These are phyloP conservation scores for Selene dorsalis DNA, from an alignment of 2,797 vertebrate species.

Conservation along the genomic window DNA sequence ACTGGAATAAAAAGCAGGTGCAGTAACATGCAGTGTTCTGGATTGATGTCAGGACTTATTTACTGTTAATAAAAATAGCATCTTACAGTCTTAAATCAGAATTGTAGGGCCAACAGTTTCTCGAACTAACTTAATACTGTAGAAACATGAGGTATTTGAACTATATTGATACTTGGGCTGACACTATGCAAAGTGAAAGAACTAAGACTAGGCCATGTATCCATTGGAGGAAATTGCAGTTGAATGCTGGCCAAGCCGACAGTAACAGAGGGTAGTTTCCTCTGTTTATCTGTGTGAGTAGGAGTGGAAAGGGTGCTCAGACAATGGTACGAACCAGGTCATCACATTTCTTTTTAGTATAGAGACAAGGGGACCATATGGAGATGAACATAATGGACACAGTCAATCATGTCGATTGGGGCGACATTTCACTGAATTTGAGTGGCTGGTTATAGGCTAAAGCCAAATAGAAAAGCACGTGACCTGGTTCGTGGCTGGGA, in stretches of 20 bases:
- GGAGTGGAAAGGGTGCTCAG: conserved; percentile 72
- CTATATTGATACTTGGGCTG: not conserved
- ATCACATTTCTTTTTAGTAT: conserved; percentile 86
- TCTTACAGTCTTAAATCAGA: not conserved
- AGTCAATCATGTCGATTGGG: conserved; percentile 17
- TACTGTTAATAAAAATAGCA: not conserved
- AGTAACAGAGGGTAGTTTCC: conserved; percentile 51
- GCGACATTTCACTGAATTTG: conserved; percentile 35
- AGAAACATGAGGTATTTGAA: not conserved
- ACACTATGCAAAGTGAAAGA: not conserved
- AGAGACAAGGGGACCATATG: conserved; percentile 72
- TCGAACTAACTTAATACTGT: not conserved
- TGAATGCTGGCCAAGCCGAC: conserved; percentile 36
- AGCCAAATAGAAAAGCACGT: conserved; percentile 34
- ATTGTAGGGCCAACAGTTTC: not conserved
- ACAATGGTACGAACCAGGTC: conserved; percentile 84
- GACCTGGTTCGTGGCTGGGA: conserved; percentile 14
- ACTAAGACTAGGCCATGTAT: not conserved
- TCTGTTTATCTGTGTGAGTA: conserved; percentile 72
- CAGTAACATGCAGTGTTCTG: not conserved
- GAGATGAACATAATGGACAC: conserved; percentile 77
- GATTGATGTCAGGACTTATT: not conserved
- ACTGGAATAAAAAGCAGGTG: not conserved
- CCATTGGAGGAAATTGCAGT: conserved; percentile 47
- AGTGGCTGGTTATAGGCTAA: conserved; percentile 18